These are phyloP conservation scores for Hecatera dysodea DNA, from an alignment of 2,888 invertebrate species.

Conservation along the genomic window DNA sequence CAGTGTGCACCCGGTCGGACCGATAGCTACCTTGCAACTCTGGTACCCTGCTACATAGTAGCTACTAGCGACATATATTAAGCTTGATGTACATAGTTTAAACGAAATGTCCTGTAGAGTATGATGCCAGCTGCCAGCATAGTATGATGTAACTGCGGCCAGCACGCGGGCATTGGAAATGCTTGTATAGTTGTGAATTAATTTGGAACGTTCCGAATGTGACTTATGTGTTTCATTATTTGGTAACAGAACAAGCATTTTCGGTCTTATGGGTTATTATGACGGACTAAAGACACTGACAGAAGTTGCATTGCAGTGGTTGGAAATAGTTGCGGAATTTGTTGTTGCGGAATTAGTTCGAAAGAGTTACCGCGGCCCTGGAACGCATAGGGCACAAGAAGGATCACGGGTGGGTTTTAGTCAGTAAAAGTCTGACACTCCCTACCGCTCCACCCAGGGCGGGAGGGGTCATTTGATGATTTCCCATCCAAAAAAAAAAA, in stretches of 20 bases:
- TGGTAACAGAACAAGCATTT: background rate
- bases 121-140: too few relatives aligned
- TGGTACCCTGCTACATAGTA: constrained; percentile 12
- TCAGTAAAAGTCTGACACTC: too few relatives aligned
- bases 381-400: too few relatives aligned
- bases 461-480: too few relatives aligned
- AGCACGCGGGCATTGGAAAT: constrained; percentile 8
- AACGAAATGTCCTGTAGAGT: constrained; percentile 31
- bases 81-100: constrained; percentile 22
- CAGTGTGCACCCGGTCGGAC: constrained; percentile 35
- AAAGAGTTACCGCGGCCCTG: too few relatives aligned
- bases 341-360: too few relatives aligned
- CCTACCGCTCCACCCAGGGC: too few relatives aligned
- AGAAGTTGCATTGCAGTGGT: too few relatives aligned
- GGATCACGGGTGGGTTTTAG: too few relatives aligned
- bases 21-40: constrained; percentile 23
- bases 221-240: constrained; percentile 12
- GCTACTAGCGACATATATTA: constrained; percentile 17
- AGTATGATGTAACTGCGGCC: constrained; percentile 20
- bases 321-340: too few relatives aligned
- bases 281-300: background rate
- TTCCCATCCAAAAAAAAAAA: too few relatives aligned
- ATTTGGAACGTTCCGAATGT: constrained; percentile 9
- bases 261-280: background rate
- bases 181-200: constrained; percentile 35